phyloP scores from a whole-genome alignment of 2,113 vertebrate species.

The Petaurus breviceps region DNA sequence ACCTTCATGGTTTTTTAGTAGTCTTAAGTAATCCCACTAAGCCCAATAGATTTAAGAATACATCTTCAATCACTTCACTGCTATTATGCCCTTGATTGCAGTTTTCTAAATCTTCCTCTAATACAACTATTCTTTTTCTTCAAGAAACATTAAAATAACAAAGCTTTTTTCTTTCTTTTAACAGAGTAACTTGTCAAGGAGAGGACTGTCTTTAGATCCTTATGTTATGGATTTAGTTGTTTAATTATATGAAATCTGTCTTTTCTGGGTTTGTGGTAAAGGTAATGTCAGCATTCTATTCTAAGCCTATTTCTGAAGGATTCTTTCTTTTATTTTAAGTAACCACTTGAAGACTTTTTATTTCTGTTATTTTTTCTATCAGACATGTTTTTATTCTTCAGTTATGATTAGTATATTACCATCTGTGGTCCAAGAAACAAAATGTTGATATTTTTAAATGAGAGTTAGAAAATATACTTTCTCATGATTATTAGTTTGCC shows the following conservation, averaged over 20 bases:
- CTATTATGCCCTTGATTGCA: constrained; percentile 77
- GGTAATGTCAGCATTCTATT: constrained; percentile 53
- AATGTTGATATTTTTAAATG: not conserved
- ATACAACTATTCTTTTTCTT: constrained; percentile 70
- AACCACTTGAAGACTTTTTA: constrained; percentile 53
- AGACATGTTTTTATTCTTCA: not conserved
- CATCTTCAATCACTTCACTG: constrained; percentile 81
- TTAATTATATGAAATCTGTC: constrained; percentile 72
- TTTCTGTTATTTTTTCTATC: not conserved
- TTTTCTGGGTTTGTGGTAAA: constrained; percentile 63
- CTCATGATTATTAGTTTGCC: not conserved
- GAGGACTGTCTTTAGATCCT: constrained; percentile 66
- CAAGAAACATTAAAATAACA: constrained; percentile 65
- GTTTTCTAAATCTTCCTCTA: constrained; percentile 69
- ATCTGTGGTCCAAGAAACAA: not conserved
- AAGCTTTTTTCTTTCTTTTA: constrained; percentile 58
- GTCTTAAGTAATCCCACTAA: constrained; percentile 82
- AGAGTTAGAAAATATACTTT: not conserved
- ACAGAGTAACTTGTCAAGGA: constrained; percentile 72
- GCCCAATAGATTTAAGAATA: constrained; percentile 80
- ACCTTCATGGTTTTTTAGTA: constrained; percentile 83
- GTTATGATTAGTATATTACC: not conserved
- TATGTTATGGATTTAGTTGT: constrained; percentile 65
- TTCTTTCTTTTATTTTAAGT: constrained; percentile 61
- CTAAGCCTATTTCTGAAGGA: constrained; percentile 44